These are phyloP conservation scores for Pangasianodon gigas DNA, from an alignment of 2,113 vertebrate species.

Conservation along the genomic window DNA sequence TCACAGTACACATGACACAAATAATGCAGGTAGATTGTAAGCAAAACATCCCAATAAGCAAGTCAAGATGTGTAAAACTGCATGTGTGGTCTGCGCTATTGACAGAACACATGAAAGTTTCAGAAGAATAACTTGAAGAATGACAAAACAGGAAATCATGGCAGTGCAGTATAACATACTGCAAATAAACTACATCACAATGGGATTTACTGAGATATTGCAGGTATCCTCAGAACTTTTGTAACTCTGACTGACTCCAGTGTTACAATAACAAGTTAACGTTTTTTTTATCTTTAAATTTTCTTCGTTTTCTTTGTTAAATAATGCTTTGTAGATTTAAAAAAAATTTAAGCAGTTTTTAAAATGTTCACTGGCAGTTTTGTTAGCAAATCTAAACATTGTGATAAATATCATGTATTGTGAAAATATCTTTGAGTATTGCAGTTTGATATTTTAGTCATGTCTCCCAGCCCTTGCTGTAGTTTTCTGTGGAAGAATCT, in stretches of 20 bases:
- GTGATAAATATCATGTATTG: not conserved
- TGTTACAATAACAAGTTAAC: not conserved
- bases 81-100: conserved; percentile 41
- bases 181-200: not conserved
- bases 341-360: not conserved
- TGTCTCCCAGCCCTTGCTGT: not conserved
- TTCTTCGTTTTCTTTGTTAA: not conserved
- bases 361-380: conserved; percentile 12
- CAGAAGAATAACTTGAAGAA: conserved; percentile 10
- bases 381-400: conserved; percentile 5
- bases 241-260: not conserved
- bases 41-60: conserved; percentile 1
- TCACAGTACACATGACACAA: conserved; percentile 17
- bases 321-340: not conserved
- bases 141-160: conserved; percentile 11
- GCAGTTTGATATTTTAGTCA: conserved; percentile 1
- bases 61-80: conserved; percentile 33
- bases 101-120: conserved; percentile 38
- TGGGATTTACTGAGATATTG: not conserved
- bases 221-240: not conserved
- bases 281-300: not conserved
- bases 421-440: conserved; percentile 1
- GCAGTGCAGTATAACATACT: not conserved
- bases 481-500: conserved; percentile 39
- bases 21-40: not conserved